These are phyloP conservation scores for Buathra laborator DNA, from an alignment of 2,888 invertebrate genomes.

Conservation along the genomic window DNA sequence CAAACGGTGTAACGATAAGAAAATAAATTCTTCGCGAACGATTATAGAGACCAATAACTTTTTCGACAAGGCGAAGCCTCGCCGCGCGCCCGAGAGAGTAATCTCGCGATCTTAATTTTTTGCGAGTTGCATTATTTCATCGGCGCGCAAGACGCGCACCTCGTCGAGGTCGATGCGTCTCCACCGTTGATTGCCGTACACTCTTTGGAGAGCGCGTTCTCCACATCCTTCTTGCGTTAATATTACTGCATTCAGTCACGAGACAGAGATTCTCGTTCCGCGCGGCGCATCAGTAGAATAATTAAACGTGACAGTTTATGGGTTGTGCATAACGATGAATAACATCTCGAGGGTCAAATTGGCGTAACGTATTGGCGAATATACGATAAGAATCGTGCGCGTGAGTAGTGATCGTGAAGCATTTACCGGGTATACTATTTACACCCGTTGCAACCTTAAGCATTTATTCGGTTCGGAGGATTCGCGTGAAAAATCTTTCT, in stretches of 20 bases:
- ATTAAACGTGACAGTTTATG: conserved; percentile 54
- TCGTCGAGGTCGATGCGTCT: conserved; percentile 48
- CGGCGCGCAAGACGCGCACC: neutral
- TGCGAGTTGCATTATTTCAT: conserved; percentile 46
- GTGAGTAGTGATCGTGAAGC: neutral
- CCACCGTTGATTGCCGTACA: conserved; percentile 47
- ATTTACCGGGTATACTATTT: neutral
- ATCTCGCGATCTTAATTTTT: conserved; percentile 37
- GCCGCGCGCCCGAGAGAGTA: too few species aligned
- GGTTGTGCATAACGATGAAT: conserved; percentile 1
- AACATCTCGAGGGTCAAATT: conserved; percentile 8
- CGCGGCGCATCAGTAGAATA: conserved; percentile 11
- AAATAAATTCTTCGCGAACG: conserved; percentile 44
- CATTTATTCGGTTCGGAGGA: neutral
- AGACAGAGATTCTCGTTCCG: neutral
- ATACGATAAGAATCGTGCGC: conserved; percentile 26
- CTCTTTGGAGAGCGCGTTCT: neutral
- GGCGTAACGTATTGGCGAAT: neutral
- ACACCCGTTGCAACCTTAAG: neutral
- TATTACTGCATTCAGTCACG: neutral
- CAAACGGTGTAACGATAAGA: conserved; percentile 6
- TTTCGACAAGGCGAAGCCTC: neutral
- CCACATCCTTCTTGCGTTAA: neutral
- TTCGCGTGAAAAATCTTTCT: too few species aligned
- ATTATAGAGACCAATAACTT: neutral